Percentiles rank a stretch among this genome's conserved stretches.
Conservation (phyloP, 2,888 invertebrate species). For the Acheta domesticus region DNA sequence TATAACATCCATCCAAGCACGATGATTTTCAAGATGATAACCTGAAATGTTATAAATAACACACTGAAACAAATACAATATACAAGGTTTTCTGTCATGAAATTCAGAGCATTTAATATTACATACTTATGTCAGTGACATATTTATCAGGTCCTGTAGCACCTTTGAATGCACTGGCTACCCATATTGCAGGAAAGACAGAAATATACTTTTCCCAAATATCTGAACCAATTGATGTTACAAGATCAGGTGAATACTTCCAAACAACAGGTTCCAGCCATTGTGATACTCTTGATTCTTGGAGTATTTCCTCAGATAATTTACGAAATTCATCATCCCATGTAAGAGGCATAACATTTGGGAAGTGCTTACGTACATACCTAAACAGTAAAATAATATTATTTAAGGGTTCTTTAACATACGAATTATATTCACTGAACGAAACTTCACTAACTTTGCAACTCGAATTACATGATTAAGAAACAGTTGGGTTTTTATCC, state of each 20-base stretch:
- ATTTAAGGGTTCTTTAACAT: not conserved
- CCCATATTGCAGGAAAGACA: conserved; percentile 69
- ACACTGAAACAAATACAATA: not conserved
- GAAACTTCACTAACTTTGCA: conserved; percentile 43
- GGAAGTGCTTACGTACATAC: conserved; percentile 51
- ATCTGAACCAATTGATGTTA: conserved; percentile 46
- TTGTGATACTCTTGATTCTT: conserved; percentile 49
- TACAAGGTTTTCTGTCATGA: not conserved
- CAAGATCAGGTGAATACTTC: conserved; percentile 57
- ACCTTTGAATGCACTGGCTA: conserved; percentile 83
- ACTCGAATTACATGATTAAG: conserved; percentile 59
- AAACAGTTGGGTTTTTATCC: conserved; percentile 58
- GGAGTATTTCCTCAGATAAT: conserved; percentile 52
- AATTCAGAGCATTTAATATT: not conserved
- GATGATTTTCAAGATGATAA: conserved; percentile 68
- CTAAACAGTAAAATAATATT: conserved; percentile 32
- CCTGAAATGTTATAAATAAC: conserved; percentile 39
- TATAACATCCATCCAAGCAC: conserved; percentile 64
- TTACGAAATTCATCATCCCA: conserved; percentile 81
- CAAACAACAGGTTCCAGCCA: conserved; percentile 67
- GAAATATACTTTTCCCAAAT: conserved; percentile 54
- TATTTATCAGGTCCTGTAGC: conserved; percentile 56
- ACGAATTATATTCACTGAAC: not conserved
- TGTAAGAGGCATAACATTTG: conserved; percentile 59
- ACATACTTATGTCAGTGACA: conserved; percentile 52